Percentiles rank a stretch among this genome's conserved stretches.
phyloP scores from a whole-genome alignment of 1,140 invertebrate species.

The Metaphire vulgaris region DNA sequence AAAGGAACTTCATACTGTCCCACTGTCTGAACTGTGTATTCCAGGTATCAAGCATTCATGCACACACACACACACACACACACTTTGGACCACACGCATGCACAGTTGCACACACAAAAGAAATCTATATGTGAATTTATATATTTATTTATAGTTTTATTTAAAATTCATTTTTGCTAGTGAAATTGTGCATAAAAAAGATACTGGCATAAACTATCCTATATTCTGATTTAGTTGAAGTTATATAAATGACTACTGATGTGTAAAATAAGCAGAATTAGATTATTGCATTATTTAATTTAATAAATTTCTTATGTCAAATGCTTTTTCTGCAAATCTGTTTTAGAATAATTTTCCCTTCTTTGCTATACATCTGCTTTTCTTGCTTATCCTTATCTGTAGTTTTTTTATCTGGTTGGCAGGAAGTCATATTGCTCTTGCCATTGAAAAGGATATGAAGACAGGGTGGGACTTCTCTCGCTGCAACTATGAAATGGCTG shows the following conservation, averaged over 20 bases:
- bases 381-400: no score
- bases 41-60: conserved; percentile 17
- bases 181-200: no score
- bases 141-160: background rate
- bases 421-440: conserved; percentile 30
- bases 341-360: background rate
- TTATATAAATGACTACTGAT: no score
- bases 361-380: no score
- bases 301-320: background rate
- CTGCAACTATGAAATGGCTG: conserved; percentile 32
- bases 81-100: background rate
- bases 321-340: background rate
- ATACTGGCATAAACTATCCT: no score
- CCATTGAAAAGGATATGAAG: conserved; percentile 28
- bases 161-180: background rate
- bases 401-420: no score
- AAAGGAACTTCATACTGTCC: conserved; percentile 7
- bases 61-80: background rate
- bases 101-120: background rate
- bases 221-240: no score
- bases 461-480: conserved; percentile 29
- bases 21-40: conserved; percentile 22
- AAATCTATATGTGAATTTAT: background rate
- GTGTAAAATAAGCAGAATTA: no score
- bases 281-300: background rate